phyloP scores from a whole-genome alignment of 2,113 vertebrate genomes.

The Henicopernis longicauda region DNA sequence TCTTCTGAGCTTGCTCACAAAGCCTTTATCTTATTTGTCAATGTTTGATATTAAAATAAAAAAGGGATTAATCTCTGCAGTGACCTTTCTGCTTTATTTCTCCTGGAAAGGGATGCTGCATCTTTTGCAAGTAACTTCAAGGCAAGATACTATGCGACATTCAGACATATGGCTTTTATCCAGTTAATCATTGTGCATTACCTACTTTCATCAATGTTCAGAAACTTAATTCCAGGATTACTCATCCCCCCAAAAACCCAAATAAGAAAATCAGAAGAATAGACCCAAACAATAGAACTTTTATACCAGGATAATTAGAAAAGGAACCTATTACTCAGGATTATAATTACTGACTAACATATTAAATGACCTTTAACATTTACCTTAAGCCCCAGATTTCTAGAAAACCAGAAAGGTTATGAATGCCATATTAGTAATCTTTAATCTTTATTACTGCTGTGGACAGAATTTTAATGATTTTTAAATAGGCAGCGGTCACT shows the following conservation, averaged over 20 bases:
- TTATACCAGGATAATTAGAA: slow-evolving; percentile 85
- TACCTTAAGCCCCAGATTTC: slow-evolving; percentile 82
- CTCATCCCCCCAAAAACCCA: slow-evolving; percentile 71
- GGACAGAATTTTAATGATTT: slow-evolving; percentile 86
- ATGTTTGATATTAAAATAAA: slow-evolving; percentile 75
- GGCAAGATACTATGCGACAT: slow-evolving; percentile 53
- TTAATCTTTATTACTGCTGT: slow-evolving; percentile 84
- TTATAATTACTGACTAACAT: slow-evolving; percentile 87
- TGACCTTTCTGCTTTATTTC: slow-evolving; percentile 70
- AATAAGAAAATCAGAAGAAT: slow-evolving; percentile 76
- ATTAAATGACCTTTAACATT: slow-evolving; percentile 92
- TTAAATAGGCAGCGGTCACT: slow-evolving; percentile 81
- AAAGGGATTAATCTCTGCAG: slow-evolving; percentile 67
- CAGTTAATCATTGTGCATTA: slow-evolving; percentile 81
- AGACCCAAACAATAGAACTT: slow-evolving; percentile 83
- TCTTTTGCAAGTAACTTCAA: slow-evolving; percentile 73
- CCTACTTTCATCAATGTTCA: slow-evolving; percentile 74
- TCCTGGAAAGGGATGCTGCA: slow-evolving; percentile 53
- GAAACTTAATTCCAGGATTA: slow-evolving; percentile 80
- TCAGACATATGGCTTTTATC: slow-evolving; percentile 73
- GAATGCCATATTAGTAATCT: slow-evolving; percentile 86
- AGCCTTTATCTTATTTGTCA: slow-evolving; percentile 69
- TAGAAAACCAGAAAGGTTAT: slow-evolving; percentile 82
- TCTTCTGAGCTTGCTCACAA: slow-evolving; percentile 39
- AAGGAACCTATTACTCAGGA: slow-evolving; percentile 81